Conservation (phyloP, 2,888 invertebrate genomes). For the Dione vanillae region DNA sequence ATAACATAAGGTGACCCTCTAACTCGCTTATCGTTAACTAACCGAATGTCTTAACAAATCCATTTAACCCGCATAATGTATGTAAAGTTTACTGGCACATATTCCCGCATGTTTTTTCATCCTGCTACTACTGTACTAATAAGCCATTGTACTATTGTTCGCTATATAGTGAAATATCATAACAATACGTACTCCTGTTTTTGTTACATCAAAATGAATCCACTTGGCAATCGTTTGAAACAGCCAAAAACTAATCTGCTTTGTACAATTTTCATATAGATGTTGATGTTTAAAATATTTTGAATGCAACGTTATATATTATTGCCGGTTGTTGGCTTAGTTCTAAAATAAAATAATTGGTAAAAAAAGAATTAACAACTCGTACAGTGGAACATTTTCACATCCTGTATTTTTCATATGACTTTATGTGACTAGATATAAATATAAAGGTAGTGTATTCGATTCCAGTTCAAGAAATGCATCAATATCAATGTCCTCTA, state of each 20-base stretch:
- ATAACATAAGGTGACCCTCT: neutral
- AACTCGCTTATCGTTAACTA: neutral
- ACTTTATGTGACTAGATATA: too few relatives aligned
- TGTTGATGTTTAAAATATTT: neutral
- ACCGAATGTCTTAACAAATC: constrained; percentile 8
- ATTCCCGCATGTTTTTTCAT: constrained; percentile 42
- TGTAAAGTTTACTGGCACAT: constrained; percentile 30
- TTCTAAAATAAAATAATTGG: too few relatives aligned
- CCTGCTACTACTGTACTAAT: constrained; percentile 34
- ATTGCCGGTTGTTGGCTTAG: too few relatives aligned
- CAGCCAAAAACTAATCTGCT: constrained; percentile 12
- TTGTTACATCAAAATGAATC: constrained; percentile 13
- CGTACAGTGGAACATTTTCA: too few relatives aligned
- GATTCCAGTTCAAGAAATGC: too few relatives aligned
- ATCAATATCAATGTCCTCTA: too few relatives aligned
- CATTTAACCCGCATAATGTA: constrained; percentile 36
- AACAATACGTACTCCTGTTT: constrained; percentile 35
- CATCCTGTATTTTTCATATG: too few relatives aligned
- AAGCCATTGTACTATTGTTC: constrained; percentile 43
- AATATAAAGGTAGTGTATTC: too few relatives aligned
- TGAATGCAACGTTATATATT: neutral
- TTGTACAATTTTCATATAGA: neutral
- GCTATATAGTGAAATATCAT: constrained; percentile 37
- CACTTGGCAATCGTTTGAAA: constrained; percentile 16
- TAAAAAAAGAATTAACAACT: too few relatives aligned